Conservation (phyloP, 2,888 invertebrate species). For the Carpatolechia fugitivella region DNA sequence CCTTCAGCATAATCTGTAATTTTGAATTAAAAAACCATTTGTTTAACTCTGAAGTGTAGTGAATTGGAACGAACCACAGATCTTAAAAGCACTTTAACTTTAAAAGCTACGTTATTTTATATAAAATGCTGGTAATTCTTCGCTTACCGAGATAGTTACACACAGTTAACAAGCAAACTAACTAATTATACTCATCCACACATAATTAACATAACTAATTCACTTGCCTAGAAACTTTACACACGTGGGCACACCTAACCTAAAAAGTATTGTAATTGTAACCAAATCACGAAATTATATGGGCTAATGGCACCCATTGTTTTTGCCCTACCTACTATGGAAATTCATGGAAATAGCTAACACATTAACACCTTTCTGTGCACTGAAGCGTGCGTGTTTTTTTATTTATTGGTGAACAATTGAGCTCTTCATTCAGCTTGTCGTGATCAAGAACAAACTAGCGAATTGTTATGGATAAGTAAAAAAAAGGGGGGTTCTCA, state of each 20-base stretch:
- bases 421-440: background rate
- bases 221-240: background rate
- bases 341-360: background rate
- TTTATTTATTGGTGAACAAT: background rate
- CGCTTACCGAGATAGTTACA: background rate
- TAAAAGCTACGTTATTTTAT: background rate
- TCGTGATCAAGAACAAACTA: too few species aligned
- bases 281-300: background rate
- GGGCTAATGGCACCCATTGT: background rate
- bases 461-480: too few species aligned
- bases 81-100: too few species aligned
- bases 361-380: background rate
- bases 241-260: background rate
- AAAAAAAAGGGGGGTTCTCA: too few species aligned
- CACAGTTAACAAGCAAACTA: background rate
- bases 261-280: background rate
- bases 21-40: too few species aligned
- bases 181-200: slow-evolving; percentile 1
- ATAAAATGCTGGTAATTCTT: background rate
- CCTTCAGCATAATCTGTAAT: too few species aligned
- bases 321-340: background rate
- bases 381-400: background rate
- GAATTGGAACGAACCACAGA: too few species aligned
- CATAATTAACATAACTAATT: background rate
- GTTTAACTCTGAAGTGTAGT: too few species aligned